phyloP scores from a whole-genome alignment of 2,888 invertebrate species.

The Drosophila kambysellisi region DNA sequence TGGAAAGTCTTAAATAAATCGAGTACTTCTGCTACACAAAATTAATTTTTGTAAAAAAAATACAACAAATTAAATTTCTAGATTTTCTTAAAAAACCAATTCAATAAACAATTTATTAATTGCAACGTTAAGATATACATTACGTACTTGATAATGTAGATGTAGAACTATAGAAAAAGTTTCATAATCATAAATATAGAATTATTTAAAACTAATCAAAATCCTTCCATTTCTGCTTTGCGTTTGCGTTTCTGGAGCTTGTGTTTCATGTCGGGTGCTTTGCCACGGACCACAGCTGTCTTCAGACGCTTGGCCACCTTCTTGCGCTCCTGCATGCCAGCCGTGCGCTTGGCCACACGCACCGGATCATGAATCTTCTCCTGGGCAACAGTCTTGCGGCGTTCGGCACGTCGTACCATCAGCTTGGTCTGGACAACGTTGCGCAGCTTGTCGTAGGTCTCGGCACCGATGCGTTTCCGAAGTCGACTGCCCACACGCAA shows the following conservation, averaged over 20 bases:
- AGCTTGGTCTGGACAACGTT: slow-evolving; percentile 90
- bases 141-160: slow-evolving; percentile 2
- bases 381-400: slow-evolving; percentile 89
- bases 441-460: slow-evolving; percentile 90
- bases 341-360: slow-evolving; percentile 92
- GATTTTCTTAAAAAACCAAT: neutral
- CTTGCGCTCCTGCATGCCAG: slow-evolving; percentile 92
- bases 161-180: slow-evolving; percentile 3
- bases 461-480: slow-evolving; percentile 90
- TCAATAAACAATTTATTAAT: slow-evolving; percentile 5
- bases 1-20: neutral
- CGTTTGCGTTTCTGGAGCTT: slow-evolving; percentile 83
- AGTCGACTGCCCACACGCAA: slow-evolving; percentile 91
- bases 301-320: slow-evolving; percentile 92
- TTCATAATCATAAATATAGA: slow-evolving; percentile 2
- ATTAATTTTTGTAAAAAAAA: neutral
- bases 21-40: neutral
- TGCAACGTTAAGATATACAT: slow-evolving; percentile 1
- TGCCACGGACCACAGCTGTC: slow-evolving; percentile 86
- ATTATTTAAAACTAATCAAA: slow-evolving; percentile 31
- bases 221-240: slow-evolving; percentile 75
- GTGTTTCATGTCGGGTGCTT: slow-evolving; percentile 78
- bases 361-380: slow-evolving; percentile 94
- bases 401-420: slow-evolving; percentile 89
- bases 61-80: neutral